Evolutionary conservation across 2,113 vertebrate species (phyloP), one percentile per base, ranked within the genome.

Genomic region (Onychostoma macrolepis): DNA sequence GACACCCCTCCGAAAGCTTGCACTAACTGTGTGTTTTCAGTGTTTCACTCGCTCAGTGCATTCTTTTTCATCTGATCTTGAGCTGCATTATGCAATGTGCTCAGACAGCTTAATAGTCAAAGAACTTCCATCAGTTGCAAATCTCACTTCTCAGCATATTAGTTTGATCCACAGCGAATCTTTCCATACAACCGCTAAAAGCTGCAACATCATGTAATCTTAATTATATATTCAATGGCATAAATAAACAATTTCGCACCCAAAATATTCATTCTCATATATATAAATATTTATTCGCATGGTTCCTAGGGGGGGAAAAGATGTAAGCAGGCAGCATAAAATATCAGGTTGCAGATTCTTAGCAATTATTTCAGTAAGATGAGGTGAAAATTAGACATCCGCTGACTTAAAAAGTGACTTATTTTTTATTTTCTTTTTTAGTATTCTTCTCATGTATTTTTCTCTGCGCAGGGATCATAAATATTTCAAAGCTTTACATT

Each of bases 221-320:
- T 94, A 92, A 94, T 93, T 93, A 95, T 93, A 91, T 90, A 94
- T 95, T 94, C 93, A 92, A 94, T 93, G 93, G 93, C 93, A 94
- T 95, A 94, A 94, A 94, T 95, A 95, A 96, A 95, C 93, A 92
- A 93, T 93, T 94, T 94, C 93, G 91, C 92, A 91, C 93, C 92
- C 90, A 91, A 94, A 94, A 94, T 92, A 94, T 90, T 92, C 92
- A 90, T 91, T 93, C 91, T 92, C 93, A 93, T 94, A 94, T 94
- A 94, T 94, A 94, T 94, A 93, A 94, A 95, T 95, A 95, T 95
- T 95, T 94, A 95, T 93, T 92, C 90, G 90, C 92, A 94, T 91
- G 92, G 94, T 93, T 92, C 92, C 92, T 94, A 92, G 92, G 91
- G 84, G 79, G 41, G 56, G 80, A 67, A 77, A 80, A 91, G 86